Evolutionary conservation across 2,797 vertebrate species (phyloP).

Genomic region (Tiaroga cobitis): DNA sequence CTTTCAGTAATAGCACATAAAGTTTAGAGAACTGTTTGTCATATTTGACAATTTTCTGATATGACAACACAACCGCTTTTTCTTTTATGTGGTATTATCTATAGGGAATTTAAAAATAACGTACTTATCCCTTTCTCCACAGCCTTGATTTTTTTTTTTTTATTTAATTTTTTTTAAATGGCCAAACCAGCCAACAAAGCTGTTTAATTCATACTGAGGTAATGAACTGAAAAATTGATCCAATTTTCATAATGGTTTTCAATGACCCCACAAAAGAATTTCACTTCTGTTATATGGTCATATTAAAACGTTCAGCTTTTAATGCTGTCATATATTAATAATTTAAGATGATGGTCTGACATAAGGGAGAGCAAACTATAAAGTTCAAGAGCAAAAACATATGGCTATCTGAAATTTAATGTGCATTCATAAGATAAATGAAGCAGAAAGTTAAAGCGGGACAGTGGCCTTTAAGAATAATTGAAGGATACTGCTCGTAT

Average conservation of each 20-base stretch:
- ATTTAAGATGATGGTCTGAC: constrained; percentile 67
- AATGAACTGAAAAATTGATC: constrained; percentile 76
- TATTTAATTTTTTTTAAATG: background rate
- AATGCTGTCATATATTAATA: constrained; percentile 64
- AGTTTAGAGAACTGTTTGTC: background rate
- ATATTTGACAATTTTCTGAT: constrained; percentile 1
- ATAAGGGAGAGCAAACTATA: constrained; percentile 60
- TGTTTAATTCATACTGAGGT: constrained; percentile 66
- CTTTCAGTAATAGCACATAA: background rate
- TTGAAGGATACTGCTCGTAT: constrained; percentile 10
- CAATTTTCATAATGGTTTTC: constrained; percentile 74
- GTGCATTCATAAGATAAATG: constrained; percentile 32
- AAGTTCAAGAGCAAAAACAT: constrained; percentile 67
- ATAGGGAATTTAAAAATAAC: background rate
- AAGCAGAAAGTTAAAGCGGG: constrained; percentile 10
- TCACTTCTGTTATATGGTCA: constrained; percentile 69
- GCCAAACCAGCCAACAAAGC: constrained; percentile 44
- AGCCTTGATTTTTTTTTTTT: background rate
- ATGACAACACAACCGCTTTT: background rate
- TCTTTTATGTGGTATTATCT: background rate
- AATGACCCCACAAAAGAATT: constrained; percentile 71
- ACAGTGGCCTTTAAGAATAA: constrained; percentile 30
- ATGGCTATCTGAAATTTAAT: constrained; percentile 63
- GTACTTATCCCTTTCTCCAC: background rate
- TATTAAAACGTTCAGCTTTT: constrained; percentile 64